These are phyloP conservation scores for Bombus sylvicola DNA, from an alignment of 1,140 invertebrate species.

Conservation along the genomic window DNA sequence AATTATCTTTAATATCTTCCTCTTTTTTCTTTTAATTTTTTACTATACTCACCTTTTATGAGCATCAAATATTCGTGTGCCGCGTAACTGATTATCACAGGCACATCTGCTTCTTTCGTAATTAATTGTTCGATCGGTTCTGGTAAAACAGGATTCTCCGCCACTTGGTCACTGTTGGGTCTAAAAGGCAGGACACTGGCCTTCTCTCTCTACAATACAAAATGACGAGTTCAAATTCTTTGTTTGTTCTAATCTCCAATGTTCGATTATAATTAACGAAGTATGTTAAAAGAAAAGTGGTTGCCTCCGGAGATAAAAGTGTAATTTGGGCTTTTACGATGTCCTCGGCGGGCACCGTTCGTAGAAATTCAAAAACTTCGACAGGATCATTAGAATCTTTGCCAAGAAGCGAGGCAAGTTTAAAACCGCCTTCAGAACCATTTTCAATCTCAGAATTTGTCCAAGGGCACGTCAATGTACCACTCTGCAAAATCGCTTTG, in stretches of 20 bases:
- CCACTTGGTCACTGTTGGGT: constrained; percentile 13
- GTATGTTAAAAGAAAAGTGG: not conserved
- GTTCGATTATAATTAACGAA: not conserved
- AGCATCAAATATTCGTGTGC: constrained; percentile 49
- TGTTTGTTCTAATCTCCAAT: not conserved
- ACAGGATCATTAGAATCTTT: constrained; percentile 78
- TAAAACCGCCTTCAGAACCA: constrained; percentile 71
- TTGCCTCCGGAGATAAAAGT: not conserved
- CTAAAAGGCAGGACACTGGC: not conserved
- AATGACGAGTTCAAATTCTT: not conserved
- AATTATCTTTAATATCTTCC: too few species aligned
- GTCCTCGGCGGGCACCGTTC: constrained; percentile 69
- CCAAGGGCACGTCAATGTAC: constrained; percentile 80
- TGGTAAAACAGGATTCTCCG: constrained; percentile 53
- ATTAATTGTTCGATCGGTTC: constrained; percentile 21
- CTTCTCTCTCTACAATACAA: not conserved
- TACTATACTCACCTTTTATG: constrained; percentile 37
- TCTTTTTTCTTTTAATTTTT: not conserved
- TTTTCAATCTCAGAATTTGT: constrained; percentile 32
- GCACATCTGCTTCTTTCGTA: constrained; percentile 28
- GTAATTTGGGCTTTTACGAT: constrained; percentile 43
- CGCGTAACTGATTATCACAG: constrained; percentile 55
- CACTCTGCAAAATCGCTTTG: constrained; percentile 85
- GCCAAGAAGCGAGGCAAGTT: constrained; percentile 78
- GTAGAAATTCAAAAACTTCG: constrained; percentile 80